A percentile compares a stretch with the other conserved stretches of the same genome.
Conservation (phyloP, 2,113 vertebrate species). For the Symphodus melops region DNA sequence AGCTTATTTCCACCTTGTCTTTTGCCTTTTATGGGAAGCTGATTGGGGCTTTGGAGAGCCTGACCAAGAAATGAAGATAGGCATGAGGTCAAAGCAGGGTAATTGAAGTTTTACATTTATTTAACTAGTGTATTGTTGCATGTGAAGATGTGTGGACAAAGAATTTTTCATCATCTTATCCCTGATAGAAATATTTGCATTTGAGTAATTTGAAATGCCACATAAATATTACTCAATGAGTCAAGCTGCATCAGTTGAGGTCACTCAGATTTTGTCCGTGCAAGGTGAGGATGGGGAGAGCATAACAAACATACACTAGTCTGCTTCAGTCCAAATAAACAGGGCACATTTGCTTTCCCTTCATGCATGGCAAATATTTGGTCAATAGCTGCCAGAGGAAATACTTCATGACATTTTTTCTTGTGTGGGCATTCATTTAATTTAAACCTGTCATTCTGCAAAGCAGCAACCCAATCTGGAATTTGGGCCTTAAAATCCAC, state of each 20-base stretch:
- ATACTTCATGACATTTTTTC: slow-evolving; percentile 13
- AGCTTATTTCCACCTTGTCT: slow-evolving; percentile 5
- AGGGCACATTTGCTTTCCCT: slow-evolving; percentile 24
- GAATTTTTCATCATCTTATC: neutral
- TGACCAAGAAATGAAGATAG: slow-evolving; percentile 11
- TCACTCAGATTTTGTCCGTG: slow-evolving; percentile 8
- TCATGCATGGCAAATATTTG: slow-evolving; percentile 32
- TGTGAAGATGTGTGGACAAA: neutral
- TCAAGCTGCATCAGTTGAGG: neutral
- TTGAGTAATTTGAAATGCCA: neutral
- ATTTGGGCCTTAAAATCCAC: too few relatives aligned
- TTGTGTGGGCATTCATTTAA: slow-evolving; percentile 30
- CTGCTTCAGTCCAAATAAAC: slow-evolving; percentile 22
- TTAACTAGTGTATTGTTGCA: slow-evolving; percentile 16
- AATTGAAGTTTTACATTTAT: slow-evolving; percentile 21
- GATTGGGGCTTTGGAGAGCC: neutral
- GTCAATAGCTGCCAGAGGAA: slow-evolving; percentile 28
- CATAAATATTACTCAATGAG: slow-evolving; percentile 6
- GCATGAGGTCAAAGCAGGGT: neutral
- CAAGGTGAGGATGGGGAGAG: slow-evolving; percentile 19
- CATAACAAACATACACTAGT: slow-evolving; percentile 24
- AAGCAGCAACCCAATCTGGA: too few relatives aligned
- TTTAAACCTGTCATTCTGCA: neutral
- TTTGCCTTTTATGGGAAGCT: slow-evolving; percentile 30
- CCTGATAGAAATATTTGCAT: slow-evolving; percentile 4